These are phyloP conservation scores for Gymnothorax reevesii DNA, from an alignment of 2,797 vertebrate genomes.

Conservation along the genomic window DNA sequence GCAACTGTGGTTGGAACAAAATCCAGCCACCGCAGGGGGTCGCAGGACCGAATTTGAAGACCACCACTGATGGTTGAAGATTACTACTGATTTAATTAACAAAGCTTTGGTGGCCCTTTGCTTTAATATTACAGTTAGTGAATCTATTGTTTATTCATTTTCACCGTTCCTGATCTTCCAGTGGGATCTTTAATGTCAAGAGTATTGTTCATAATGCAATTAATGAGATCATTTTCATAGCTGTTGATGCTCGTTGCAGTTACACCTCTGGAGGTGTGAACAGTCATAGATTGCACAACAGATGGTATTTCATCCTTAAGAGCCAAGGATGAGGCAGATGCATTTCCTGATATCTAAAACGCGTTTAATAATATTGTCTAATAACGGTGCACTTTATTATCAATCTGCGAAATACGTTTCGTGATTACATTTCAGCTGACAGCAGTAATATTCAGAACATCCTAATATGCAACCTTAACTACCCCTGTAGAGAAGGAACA, in stretches of 20 bases:
- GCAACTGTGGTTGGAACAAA: too few species aligned
- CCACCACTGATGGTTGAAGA: too few species aligned
- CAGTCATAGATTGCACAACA: not conserved
- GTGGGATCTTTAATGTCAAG: not conserved
- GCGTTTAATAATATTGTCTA: not conserved
- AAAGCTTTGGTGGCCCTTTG: not conserved
- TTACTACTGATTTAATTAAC: not conserved
- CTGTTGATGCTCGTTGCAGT: not conserved
- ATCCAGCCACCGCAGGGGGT: too few species aligned
- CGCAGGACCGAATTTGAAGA: too few species aligned
- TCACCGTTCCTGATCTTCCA: not conserved
- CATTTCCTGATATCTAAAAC: not conserved
- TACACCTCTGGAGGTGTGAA: not conserved
- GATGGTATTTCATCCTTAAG: not conserved
- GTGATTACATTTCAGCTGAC: constrained; percentile 3
- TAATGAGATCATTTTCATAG: not conserved
- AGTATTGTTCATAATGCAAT: not conserved
- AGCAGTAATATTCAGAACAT: not conserved
- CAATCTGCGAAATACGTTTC: not conserved
- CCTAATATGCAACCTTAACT: not conserved
- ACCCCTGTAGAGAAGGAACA: not conserved
- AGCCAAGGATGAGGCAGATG: not conserved
- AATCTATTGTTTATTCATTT: not conserved
- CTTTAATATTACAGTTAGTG: not conserved
- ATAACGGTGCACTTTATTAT: not conserved